These are phyloP conservation scores for Myocastor coypus DNA, from an alignment of 2,113 vertebrate species.

Conservation along the genomic window DNA sequence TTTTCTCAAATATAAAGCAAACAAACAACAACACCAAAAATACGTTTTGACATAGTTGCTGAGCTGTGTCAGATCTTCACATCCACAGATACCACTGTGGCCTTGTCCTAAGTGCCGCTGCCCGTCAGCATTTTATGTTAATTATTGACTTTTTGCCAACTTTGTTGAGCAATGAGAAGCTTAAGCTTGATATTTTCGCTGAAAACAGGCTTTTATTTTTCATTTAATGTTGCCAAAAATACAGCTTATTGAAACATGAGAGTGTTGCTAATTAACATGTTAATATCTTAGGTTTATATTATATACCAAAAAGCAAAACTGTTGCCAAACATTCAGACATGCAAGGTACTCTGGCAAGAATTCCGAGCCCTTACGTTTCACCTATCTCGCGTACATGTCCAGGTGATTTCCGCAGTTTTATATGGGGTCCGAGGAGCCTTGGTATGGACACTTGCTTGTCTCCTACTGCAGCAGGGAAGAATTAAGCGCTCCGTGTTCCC, in stretches of 20 bases:
- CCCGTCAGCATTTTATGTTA: not conserved
- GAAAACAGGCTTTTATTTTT: not conserved
- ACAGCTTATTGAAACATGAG: not conserved
- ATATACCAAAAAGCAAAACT: not conserved
- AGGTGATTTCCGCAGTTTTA: not conserved
- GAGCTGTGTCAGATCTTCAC: not conserved
- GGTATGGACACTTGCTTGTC: too few species aligned
- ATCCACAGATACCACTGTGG: not conserved
- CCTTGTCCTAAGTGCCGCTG: fast-evolving
- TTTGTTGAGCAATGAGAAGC: not conserved
- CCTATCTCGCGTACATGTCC: not conserved
- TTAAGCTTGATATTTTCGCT: not conserved
- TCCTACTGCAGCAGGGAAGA: not conserved
- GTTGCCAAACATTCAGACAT: not conserved
- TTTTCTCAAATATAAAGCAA: not conserved
- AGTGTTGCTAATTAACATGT: not conserved
- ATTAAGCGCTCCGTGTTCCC: not conserved
- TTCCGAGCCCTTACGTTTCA: not conserved
- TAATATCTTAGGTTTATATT: not conserved
- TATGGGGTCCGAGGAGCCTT: too few species aligned
- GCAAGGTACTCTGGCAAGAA: not conserved
- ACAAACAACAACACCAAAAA: not conserved
- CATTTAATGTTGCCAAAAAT: not conserved
- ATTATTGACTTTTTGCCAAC: not conserved
- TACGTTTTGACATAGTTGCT: not conserved